Base-by-base conservation (phyloP, 2,797 vertebrate genomes). In the Sebastes flavidus region DNA sequence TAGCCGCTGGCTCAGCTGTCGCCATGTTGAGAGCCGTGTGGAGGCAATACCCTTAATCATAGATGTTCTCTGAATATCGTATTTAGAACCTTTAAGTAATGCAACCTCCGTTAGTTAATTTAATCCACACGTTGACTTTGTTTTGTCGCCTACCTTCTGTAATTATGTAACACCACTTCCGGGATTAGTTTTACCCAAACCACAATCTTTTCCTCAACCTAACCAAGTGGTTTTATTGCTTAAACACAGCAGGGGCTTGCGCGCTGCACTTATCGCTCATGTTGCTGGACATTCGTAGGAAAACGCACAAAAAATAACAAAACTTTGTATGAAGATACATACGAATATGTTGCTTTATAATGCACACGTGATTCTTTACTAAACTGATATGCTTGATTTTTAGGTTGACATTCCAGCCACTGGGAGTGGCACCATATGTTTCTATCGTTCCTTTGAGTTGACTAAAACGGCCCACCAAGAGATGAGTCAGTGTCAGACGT, bases 401-500 rank as follows among this genome's bases (percentile, higher is more conserved):
- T 20, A 82, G n/a, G 10, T 70, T 63, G 36, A 42, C 68, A 65
- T 42, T 76, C 56, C 36, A 36, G 36, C 73, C 8, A 22, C 6
- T 29, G 34, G 24, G 29, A 71, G 71, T n/a, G 49, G 58, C 54
- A 32, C 49, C 55, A 49, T 46, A 71, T 83, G 59, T 79, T 78
- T 77, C 52, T 65, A 24, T 77, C 66, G 29, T 72, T 69, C 69
- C 69, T 85, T 24, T 4, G 52, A 73, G 61, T 24, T 24, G 36
- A 58, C 24, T 80, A 55, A 87, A 66, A 13, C 20, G 24, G 63
- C 49, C 13, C 65, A 24, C 32, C n/a, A 8, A 22, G 49, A 71
- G 68, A 75, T 67, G 63, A 80, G 79, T 84, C 79, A 60, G 73
- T 74, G 78, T 84, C 85, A 84, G 60, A 70, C 80, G 65, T 83